Evolutionary conservation across 2,113 vertebrate species (phyloP).

Genomic region (Pithys albifrons): DNA sequence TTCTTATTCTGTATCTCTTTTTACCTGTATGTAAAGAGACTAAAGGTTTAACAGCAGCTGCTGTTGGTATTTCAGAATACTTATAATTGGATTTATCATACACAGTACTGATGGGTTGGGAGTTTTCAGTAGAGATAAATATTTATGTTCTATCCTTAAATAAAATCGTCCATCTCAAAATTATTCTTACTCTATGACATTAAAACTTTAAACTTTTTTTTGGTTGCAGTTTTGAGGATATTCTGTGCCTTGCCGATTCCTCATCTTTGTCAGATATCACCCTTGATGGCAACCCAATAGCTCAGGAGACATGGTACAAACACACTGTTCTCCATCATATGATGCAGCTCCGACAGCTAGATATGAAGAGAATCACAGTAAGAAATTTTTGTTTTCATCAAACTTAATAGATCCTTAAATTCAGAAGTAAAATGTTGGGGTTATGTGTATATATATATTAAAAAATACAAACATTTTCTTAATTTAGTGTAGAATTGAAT

Average conservation of each 20-base stretch:
- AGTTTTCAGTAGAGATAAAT: neutral
- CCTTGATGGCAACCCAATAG: conserved; percentile 98
- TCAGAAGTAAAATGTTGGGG: neutral
- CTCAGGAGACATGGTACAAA: conserved; percentile 99
- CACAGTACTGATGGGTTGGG: neutral
- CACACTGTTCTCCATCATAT: conserved; percentile 93
- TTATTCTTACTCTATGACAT: neutral
- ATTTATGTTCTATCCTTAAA: neutral
- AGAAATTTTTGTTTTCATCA: conserved; percentile 55
- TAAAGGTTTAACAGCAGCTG: neutral
- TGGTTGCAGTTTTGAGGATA: conserved; percentile 86
- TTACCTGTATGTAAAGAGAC: neutral
- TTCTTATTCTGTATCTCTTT: neutral
- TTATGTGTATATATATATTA: neutral
- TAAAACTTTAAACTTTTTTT: conserved; percentile 60
- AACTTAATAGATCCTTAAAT: neutral
- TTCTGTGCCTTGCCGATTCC: conserved; percentile 88
- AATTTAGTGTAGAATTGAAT: neutral
- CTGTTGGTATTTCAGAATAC: neutral
- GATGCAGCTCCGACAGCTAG: conserved; percentile 95
- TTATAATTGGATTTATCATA: neutral
- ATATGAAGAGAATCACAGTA: conserved; percentile 98
- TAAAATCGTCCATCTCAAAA: neutral
- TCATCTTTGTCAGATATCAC: conserved; percentile 91
- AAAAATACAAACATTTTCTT: neutral